Evolutionary conservation across 2,797 vertebrate species (phyloP).

Genomic region (Gallinago nigripennis): DNA sequence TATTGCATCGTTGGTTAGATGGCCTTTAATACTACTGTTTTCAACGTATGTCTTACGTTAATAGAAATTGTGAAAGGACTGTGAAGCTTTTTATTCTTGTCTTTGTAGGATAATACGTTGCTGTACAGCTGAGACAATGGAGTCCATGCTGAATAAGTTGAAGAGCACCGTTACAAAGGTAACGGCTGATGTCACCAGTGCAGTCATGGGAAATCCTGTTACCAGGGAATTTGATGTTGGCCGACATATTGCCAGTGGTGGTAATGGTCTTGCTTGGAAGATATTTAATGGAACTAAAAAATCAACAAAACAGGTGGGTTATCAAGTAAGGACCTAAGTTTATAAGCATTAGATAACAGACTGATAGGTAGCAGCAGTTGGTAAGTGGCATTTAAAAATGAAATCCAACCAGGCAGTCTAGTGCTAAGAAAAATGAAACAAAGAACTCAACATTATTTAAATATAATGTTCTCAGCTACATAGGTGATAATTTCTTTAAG

Average conservation of each 20-base stretch:
- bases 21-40: not conserved
- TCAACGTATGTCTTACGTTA: not conserved
- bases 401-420: not conserved
- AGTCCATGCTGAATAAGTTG: constrained; percentile 98
- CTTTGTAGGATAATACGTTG: constrained; percentile 43
- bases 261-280: constrained; percentile 94
- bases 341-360: not conserved
- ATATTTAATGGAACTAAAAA: constrained; percentile 98
- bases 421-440: not conserved
- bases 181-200: constrained; percentile 96
- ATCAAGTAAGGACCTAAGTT: not conserved
- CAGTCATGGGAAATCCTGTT: constrained; percentile 98
- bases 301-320: constrained; percentile 95
- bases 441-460: not conserved
- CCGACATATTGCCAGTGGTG: constrained; percentile 94
- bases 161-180: constrained; percentile 99
- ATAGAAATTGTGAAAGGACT: not conserved
- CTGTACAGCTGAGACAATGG: constrained; percentile 81
- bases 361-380: not conserved
- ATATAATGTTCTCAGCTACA: not conserved
- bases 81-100: not conserved
- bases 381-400: not conserved
- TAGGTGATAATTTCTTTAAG: not conserved
- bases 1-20: not conserved
- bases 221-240: constrained; percentile 98